These are phyloP conservation scores for Rugalucina vietnamica DNA, from an alignment of 2,888 invertebrate genomes.

Conservation along the genomic window DNA sequence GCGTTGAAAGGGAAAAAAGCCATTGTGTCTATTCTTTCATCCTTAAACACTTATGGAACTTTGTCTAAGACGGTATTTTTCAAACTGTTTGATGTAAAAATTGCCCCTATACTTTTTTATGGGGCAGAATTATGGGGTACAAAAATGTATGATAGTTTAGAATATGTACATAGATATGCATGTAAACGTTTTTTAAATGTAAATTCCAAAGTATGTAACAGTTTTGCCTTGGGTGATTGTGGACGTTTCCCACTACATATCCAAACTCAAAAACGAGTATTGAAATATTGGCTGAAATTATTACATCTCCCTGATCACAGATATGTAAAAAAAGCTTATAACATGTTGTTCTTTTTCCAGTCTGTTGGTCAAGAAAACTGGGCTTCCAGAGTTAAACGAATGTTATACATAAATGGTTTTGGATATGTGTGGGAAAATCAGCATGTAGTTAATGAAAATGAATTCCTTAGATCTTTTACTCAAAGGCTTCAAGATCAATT, in stretches of 20 bases:
- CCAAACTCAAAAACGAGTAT: neutral
- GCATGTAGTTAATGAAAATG: neutral
- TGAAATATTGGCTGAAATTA: slow-evolving; percentile 21
- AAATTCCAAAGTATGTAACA: neutral
- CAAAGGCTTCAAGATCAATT: neutral
- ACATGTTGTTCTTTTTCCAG: neutral
- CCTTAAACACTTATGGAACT: neutral
- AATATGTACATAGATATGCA: slow-evolving; percentile 5
- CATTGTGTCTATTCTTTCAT: neutral
- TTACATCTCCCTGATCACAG: neutral
- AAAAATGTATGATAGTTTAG: neutral
- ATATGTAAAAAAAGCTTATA: neutral
- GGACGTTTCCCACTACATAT: slow-evolving; percentile 8
- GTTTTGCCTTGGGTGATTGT: slow-evolving; percentile 5
- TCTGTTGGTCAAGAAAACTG: neutral
- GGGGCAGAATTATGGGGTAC: slow-evolving; percentile 24
- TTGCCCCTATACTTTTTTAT: slow-evolving; percentile 43
- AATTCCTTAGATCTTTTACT: neutral
- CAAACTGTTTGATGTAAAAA: slow-evolving; percentile 17
- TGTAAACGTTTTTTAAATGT: neutral
- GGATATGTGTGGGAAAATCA: slow-evolving; percentile 4
- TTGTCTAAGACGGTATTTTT: neutral
- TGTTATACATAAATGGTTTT: neutral
- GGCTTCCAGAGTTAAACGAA: neutral
- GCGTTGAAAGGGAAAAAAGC: slow-evolving; percentile 11